Evolutionary conservation across 2,888 invertebrate genomes (phyloP), one percentile per base, ranked within the genome.

Genomic region (Lepetodrilus schrolli): DNA sequence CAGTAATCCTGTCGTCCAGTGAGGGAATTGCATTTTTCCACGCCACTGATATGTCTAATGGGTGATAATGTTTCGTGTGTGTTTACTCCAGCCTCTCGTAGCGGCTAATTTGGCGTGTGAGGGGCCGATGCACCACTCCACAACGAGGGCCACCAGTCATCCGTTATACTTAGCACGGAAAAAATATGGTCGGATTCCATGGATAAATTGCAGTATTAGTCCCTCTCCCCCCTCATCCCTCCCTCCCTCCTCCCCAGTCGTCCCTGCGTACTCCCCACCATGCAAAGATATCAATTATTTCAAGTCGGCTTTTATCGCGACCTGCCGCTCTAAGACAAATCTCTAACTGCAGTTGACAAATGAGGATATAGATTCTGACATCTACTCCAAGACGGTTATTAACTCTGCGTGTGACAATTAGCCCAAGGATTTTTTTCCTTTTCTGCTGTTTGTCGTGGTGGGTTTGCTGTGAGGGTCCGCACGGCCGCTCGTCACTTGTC

Each of bases 281-380:
- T 10, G 58, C n/a, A n/a, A 34, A n/a, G 58, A 17, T 58, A 58
- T 58, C 58, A 58, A 58, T 58, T 58, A 58, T 23, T 26, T 26
- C n/a, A 58, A 58, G 58, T 58, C 58, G 26, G 58, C 58, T 58
- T n/a, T n/a, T 34, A 34, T 17, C 13, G 13, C 17, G 58, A 23
- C 58, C 30, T 58, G 58, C 26, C 13, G 58, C 30, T 58, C 30
- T 17, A 58, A 34, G 58, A 58, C 58, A 58, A 58, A 58, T 58
- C 58, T 43, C 26, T 26, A 58, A 58, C 58, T 58, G 58, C 58
- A 30, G 10, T 58, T 58, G 58, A 58, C 58, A 58, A 30, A 58
- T 58, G 58, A 58, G 58, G 58, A 58, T 58, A 58, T 58, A 58
- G 58, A 58, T 58, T 58, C 34, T 58, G 58, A 58, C 58, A 58